Percentiles rank a stretch among this genome's conserved stretches.
Evolutionary conservation across 2,113 vertebrate genomes (phyloP).

Genomic region (Falcunculus frontatus): DNA sequence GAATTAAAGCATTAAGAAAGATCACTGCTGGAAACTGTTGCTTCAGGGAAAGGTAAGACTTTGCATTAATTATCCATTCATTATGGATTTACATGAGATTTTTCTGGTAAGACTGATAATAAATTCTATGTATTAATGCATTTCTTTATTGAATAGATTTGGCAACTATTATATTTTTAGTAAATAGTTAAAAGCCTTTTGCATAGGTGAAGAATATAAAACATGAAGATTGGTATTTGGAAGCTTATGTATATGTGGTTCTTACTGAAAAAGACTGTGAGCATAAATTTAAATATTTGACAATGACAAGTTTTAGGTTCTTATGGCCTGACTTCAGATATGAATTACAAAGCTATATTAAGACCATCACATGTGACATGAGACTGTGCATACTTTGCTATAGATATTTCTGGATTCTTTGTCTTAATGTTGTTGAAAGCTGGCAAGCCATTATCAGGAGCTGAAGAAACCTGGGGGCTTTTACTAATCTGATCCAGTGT

Average conservation of each 20-base stretch:
- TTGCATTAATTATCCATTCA: neutral
- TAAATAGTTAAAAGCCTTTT: neutral
- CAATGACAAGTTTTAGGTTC: neutral
- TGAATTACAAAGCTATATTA: neutral
- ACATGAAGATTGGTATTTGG: neutral
- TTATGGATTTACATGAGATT: neutral
- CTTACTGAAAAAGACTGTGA: neutral
- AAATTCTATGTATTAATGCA: neutral
- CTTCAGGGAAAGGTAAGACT: conserved; percentile 39
- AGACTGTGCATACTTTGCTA: neutral
- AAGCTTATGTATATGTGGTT: neutral
- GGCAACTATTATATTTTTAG: neutral
- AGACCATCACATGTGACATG: neutral
- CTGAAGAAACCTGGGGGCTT: neutral
- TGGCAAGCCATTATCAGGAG: neutral
- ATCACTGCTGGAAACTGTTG: neutral
- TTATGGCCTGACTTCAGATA: neutral
- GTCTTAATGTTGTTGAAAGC: neutral
- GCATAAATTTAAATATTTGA: neutral
- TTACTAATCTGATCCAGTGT: neutral
- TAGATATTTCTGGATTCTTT: neutral
- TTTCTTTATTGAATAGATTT: neutral
- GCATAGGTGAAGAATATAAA: neutral
- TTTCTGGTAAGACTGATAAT: neutral
- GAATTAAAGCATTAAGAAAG: neutral